Base-by-base conservation (phyloP, 1,140 invertebrate genomes). In the Eriocheir sinensis region DNA sequence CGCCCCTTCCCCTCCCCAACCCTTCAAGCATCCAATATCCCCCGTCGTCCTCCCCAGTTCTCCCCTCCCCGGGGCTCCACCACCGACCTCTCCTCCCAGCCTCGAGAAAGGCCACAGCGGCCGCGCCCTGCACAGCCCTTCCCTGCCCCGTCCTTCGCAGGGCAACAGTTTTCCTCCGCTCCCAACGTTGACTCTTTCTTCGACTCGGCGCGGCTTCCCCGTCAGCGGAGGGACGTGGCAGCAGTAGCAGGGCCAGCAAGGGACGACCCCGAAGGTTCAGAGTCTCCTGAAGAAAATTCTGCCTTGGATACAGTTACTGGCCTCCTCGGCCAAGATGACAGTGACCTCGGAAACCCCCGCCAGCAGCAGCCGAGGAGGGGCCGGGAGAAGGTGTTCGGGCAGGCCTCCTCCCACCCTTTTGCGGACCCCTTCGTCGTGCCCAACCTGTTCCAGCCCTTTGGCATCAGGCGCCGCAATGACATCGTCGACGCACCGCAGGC, bases 171-270 rank as follows among this genome's bases (percentile, higher is more conserved):
- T 53, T 34, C 6, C 8, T 60, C 89, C 3, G 91, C 91, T 44
- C 34, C 94, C 38, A 89, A 86, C 41, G 30, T 94, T 41, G 94
- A 92, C 89, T 40, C 81, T 41, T 94, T 94, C 89, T 94, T 91
- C 72, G 89, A 94, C 81, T 91, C 94, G 0, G 80, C 89, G 4
- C 44, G 94, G 40, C 48, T 91, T 21, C 48, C 89, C 27, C 86
- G 94, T 41, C 34, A 94, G 53, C 91, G 89, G 89, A 89, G 94
- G 27, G 89, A 94, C 48, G 90, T 88, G 44, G 72, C 81, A 12
- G 89, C 41, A 41, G 21, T n/a, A 40, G 36, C 89, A 92, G 83
- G 60, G 86, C 36, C 21, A n/a, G n/a, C n/a, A n/a, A n/a, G 27
- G 21, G 60, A 72, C 60, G 60, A 72, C 60, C 4, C 21, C 21